These are phyloP conservation scores for Pseudomyrmex sp. DNA, from an alignment of 1,140 invertebrate species.

Conservation along the genomic window DNA sequence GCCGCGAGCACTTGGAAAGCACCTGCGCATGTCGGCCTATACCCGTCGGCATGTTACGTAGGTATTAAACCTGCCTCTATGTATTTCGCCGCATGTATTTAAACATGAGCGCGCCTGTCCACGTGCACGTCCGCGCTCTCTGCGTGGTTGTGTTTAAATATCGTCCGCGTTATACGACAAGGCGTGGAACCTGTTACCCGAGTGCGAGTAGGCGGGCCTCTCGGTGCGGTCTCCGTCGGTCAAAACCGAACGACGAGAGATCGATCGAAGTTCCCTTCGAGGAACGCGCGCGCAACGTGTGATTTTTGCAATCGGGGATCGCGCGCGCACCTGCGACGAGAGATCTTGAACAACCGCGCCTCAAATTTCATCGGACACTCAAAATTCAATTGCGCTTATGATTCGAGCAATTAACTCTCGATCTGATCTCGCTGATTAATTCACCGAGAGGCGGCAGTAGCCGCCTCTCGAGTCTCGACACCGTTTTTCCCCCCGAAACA, in stretches of 20 bases:
- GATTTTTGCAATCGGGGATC: conserved; percentile 21
- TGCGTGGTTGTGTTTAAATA: conserved; percentile 63
- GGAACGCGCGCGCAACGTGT: not conserved
- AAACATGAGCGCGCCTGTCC: conserved; percentile 68
- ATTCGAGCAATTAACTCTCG: not conserved
- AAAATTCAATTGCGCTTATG: not conserved
- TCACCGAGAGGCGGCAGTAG: not conserved
- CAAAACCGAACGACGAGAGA: conserved; percentile 38
- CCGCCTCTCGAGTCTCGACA: too few relatives aligned
- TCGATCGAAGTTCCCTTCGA: conserved; percentile 45
- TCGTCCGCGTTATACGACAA: conserved; percentile 44
- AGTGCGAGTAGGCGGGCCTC: conserved; percentile 67
- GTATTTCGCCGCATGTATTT: conserved; percentile 76
- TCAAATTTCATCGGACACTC: not conserved
- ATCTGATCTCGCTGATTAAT: not conserved
- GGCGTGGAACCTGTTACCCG: conserved; percentile 75
- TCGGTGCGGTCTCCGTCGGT: conserved; percentile 42
- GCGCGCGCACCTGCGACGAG: conserved; percentile 8
- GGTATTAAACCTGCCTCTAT: conserved; percentile 58
- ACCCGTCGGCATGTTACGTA: conserved; percentile 72
- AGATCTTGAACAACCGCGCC: not conserved
- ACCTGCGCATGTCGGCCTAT: conserved; percentile 76
- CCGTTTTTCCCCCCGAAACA: too few relatives aligned
- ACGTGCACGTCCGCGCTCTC: conserved; percentile 50
- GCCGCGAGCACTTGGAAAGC: conserved; percentile 64